Base-by-base conservation (phyloP, 2,888 invertebrate species). In the Hoplodrina ambigua region DNA sequence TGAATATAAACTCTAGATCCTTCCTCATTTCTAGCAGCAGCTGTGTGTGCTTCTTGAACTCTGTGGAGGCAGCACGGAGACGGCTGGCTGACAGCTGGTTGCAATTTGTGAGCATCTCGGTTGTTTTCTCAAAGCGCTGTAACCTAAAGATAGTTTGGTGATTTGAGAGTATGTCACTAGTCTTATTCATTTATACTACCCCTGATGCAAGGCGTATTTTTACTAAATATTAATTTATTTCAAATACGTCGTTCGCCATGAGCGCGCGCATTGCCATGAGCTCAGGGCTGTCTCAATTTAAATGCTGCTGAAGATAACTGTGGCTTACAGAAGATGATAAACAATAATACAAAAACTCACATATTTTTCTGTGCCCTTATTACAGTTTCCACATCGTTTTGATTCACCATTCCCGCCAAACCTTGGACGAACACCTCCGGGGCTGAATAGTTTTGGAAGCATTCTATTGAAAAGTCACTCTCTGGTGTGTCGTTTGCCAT, bases 81-180 rank as follows among this genome's bases (percentile, higher is more conserved):
- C 99, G 97, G 78, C 97, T 97, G 4, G 98, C 97, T 0, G 99
- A 99, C n/a, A 99, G 93, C 20, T 98, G 98, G 92, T 99, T 99
- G 90, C 99, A 99, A 91, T 99, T 99, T 13, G 98, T 97, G 44
- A 99, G 94, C 99, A 99, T 99, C 96, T 99, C 99, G 89, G 99
- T 99, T 0, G 99, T 99, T 93, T 99, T 99, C 90, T 99, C 99
- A 94, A 99, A 99, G 67, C 99, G 96, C 87, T 98, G 98, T 37
- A 99, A 92, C 98, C 99, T 99, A 89, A 2, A 96, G 11, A 13
- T 1, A 37, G 15, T 30, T 15, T 13, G 1, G 37, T 19, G 4
- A 11, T 53, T 58, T 17, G 1, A 37, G 0, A 11, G 2, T 30
- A 6, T 30, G 44, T 13, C 4, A 44, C 15, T 44, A 44, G 37